Evolutionary conservation across 2,888 invertebrate genomes (phyloP).

Genomic region (Perithous albicinctus): DNA sequence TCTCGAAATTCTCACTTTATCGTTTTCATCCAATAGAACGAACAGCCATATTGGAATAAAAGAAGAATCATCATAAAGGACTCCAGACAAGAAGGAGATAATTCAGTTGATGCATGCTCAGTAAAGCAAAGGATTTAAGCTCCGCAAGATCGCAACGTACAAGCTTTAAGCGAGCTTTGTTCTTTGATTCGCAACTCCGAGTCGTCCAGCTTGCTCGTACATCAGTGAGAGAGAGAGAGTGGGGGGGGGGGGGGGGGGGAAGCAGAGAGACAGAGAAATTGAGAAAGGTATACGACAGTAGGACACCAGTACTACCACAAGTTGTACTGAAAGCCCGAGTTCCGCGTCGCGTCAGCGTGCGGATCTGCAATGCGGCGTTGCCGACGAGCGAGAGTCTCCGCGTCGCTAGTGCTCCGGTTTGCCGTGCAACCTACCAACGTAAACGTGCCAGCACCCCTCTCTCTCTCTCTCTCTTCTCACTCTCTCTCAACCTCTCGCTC

Average conservation of each 20-base stretch:
- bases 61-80: too few species aligned
- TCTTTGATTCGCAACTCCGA: neutral
- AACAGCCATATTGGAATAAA: too few species aligned
- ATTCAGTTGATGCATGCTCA: neutral
- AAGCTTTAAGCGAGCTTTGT: neutral
- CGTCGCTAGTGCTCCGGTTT: conserved; percentile 57
- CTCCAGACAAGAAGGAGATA: neutral
- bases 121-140: neutral
- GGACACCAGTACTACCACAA: conserved; percentile 20
- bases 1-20: too few species aligned
- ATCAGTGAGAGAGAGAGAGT: conserved; percentile 12
- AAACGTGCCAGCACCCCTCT: conserved; percentile 54
- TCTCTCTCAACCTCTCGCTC: conserved; percentile 1
- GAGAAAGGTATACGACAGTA: conserved; percentile 58
- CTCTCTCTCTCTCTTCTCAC: conserved; percentile 6
- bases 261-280: conserved; percentile 12
- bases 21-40: too few species aligned
- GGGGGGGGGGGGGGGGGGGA: too few species aligned
- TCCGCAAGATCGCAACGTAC: conserved; percentile 2
- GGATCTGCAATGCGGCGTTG: conserved; percentile 84
- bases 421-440: conserved; percentile 40
- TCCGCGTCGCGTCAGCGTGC: conserved; percentile 80
- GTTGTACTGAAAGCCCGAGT: conserved; percentile 30
- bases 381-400: conserved; percentile 73
- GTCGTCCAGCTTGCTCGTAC: neutral